Base-by-base conservation (phyloP, 2,797 vertebrate species). In the Linurgus olivaceus region DNA sequence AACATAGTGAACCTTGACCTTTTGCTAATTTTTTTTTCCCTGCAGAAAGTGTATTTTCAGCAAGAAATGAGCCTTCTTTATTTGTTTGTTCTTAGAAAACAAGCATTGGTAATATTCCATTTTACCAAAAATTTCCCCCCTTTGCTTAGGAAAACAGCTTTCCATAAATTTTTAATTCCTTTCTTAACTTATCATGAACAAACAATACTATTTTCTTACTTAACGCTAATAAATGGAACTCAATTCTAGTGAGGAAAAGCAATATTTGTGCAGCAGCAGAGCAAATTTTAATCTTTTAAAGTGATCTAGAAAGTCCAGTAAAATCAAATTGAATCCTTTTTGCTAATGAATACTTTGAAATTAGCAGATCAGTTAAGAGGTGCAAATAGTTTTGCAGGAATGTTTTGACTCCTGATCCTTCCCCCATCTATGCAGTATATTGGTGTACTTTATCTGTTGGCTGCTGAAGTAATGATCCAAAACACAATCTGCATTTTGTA, bases 181-280 rank as follows among this genome's bases (percentile, higher is more conserved):
- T 58, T 84, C 20, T 38, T 84, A 93, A 50, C 55, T 87, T 90
- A 68, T 35, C 23, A 44, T 67, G n/a, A 84, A 45, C 17, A 95
- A 90, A 54, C 9, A 13, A 20, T 38, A 70, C 13, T 4, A 6
- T 66, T 80, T 87, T 47, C 33, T 86, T 71, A 63, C 40, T 88
- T 79, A 18, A 18, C 8, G 8, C 14, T 86, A 84, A 15, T 84
- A 88, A 51, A 17, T 25, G 25, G 48, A 92, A 76, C 48, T 88
- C 26, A 38, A 24, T 42, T 87, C 40, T 74, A 83, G 66, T 44
- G 35, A 71, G n/a, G 11, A 52, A 87, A 92, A 88, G 2, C 47
- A 87, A 7, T 48, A 55, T 74, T 70, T 79, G 33, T 50, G 37
- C 59, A 79, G 40, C 50, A 87, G 50, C 23, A 76, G 51, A 82